phyloP scores from a whole-genome alignment of 2,888 invertebrate genomes.

The Heliconius erato region DNA sequence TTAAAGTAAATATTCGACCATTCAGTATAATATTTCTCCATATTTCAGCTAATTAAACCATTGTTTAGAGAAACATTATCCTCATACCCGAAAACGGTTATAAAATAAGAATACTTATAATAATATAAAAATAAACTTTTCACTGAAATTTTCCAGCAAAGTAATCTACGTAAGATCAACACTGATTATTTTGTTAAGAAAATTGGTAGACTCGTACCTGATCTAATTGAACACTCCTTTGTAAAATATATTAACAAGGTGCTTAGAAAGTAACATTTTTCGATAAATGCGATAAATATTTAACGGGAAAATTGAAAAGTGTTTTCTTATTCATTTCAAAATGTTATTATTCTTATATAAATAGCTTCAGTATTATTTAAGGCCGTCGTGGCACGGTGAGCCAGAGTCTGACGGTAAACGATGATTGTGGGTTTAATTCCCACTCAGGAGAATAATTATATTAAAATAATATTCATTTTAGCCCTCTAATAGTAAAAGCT shows the following conservation, averaged over 20 bases:
- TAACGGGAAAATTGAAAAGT: slow-evolving; percentile 2
- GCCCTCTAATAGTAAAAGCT: no score
- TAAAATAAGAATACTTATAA: slow-evolving; percentile 29
- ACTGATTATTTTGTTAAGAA: slow-evolving; percentile 44
- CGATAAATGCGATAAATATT: slow-evolving; percentile 3
- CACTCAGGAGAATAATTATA: background rate
- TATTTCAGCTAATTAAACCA: slow-evolving; percentile 3
- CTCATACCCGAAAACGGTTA: background rate
- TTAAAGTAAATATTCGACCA: background rate
- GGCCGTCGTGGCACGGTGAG: no score
- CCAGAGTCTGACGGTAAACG: no score
- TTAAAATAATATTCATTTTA: no score
- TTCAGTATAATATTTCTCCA: background rate
- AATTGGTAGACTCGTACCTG: slow-evolving; percentile 27
- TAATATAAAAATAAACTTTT: slow-evolving; percentile 38
- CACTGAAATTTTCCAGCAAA: slow-evolving; percentile 43
- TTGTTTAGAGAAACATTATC: background rate
- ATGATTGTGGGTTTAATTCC: background rate
- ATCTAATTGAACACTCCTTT: slow-evolving; percentile 27
- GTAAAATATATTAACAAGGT: slow-evolving; percentile 15
- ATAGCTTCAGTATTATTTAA: no score
- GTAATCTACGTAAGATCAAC: slow-evolving; percentile 47
- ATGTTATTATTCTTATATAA: no score
- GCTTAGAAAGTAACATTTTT: background rate
- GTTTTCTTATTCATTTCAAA: background rate